These are phyloP conservation scores for Eupelmus urozonus DNA, from an alignment of 2,888 invertebrate genomes.

Conservation along the genomic window DNA sequence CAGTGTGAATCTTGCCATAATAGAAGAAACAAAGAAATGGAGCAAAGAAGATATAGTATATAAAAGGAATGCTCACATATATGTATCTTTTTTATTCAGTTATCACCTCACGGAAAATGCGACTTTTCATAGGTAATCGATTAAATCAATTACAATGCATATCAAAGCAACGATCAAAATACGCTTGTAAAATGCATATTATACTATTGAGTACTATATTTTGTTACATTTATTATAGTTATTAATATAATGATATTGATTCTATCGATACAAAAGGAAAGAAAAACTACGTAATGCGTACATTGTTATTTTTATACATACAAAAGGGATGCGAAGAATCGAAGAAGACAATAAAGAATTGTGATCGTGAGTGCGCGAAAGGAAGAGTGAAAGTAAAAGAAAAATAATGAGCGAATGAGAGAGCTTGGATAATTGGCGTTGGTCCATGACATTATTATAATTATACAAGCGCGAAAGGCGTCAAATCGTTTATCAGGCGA, in stretches of 20 bases:
- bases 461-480: slow-evolving; percentile 30
- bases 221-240: slow-evolving; percentile 75
- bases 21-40: slow-evolving; percentile 6
- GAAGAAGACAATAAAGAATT: slow-evolving; percentile 52
- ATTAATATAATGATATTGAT: slow-evolving; percentile 72
- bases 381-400: slow-evolving; percentile 54
- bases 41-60: slow-evolving; percentile 23
- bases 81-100: slow-evolving; percentile 28
- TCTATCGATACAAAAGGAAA: slow-evolving; percentile 66
- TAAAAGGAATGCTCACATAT: slow-evolving; percentile 35
- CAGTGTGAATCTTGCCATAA: slow-evolving; percentile 50
- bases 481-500: not conserved
- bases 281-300: slow-evolving; percentile 71
- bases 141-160: slow-evolving; percentile 61
- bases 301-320: slow-evolving; percentile 74
- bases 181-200: slow-evolving; percentile 77
- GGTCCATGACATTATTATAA: slow-evolving; percentile 71
- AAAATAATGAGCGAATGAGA: slow-evolving; percentile 51
- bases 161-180: slow-evolving; percentile 78
- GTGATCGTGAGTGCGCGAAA: slow-evolving; percentile 52
- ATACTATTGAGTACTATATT: slow-evolving; percentile 74
- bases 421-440: slow-evolving; percentile 66
- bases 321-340: slow-evolving; percentile 52
- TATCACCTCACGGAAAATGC: slow-evolving; percentile 29
- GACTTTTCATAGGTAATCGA: slow-evolving; percentile 43